Evolutionary conservation across 2,113 vertebrate genomes (phyloP).

Genomic region (Columba janthina): DNA sequence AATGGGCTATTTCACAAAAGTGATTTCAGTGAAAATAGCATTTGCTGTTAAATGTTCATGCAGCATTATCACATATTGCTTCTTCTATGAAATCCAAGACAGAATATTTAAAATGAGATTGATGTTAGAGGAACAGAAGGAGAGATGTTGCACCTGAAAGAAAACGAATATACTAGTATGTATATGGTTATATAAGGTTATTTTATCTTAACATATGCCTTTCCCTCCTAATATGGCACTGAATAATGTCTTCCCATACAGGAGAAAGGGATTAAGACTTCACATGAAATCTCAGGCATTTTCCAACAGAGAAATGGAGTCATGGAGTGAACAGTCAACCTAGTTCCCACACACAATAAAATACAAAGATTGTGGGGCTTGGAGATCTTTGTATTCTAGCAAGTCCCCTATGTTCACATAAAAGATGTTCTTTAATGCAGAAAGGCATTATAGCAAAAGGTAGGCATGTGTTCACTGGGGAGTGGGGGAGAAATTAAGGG

Average conservation of each 20-base stretch:
- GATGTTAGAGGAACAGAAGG: not conserved
- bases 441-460: not conserved
- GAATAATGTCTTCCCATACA: not conserved
- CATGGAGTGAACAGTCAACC: not conserved
- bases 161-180: not conserved
- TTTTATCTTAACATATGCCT: not conserved
- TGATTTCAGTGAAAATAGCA: not conserved
- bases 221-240: not conserved
- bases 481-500: not conserved
- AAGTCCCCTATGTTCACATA: not conserved
- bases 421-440: not conserved
- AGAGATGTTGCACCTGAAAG: not conserved
- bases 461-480: not conserved
- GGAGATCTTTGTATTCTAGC: not conserved
- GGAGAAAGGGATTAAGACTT: not conserved
- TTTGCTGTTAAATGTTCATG: not conserved
- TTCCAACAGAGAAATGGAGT: not conserved
- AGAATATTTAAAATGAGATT: not conserved
- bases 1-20: not conserved
- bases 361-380: not conserved
- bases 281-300: not conserved
- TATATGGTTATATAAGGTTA: not conserved
- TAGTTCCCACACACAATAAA: not conserved
- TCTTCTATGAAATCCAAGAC: not conserved
- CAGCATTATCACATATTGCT: not conserved